These are phyloP conservation scores for Regulus satrapa DNA, from an alignment of 2,113 vertebrate species.

Conservation along the genomic window DNA sequence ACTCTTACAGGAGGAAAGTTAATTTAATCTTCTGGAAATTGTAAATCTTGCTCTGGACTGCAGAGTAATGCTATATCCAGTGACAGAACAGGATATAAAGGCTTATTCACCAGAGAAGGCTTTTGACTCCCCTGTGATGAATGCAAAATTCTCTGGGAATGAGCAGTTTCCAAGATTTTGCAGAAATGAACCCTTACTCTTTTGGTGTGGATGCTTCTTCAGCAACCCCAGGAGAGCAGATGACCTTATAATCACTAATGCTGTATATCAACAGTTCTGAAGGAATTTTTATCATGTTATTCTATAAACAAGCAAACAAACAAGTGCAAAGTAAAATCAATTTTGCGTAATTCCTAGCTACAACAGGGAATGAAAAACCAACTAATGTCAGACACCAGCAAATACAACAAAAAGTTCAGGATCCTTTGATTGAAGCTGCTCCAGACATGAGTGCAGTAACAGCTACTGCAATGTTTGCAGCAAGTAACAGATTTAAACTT, in stretches of 20 bases:
- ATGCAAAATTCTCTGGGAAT: neutral
- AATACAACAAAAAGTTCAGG: neutral
- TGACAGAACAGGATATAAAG: neutral
- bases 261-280: neutral
- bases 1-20: neutral
- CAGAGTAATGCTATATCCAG: neutral
- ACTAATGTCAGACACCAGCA: rapidly evolving
- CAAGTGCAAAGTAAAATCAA: neutral
- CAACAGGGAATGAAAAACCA: neutral
- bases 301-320: neutral
- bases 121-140: neutral
- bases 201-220: neutral
- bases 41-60: neutral
- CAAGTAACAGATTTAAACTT: neutral
- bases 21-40: neutral
- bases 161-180: neutral
- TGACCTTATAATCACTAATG: neutral
- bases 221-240: neutral
- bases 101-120: neutral
- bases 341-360: neutral
- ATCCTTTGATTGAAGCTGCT: neutral
- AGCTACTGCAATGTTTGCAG: neutral
- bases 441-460: neutral
- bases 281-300: neutral
- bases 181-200: neutral